Percentiles rank a stretch among this genome's conserved stretches.
Evolutionary conservation across 1,140 invertebrate genomes (phyloP).

Genomic region (Drosophila truncata): DNA sequence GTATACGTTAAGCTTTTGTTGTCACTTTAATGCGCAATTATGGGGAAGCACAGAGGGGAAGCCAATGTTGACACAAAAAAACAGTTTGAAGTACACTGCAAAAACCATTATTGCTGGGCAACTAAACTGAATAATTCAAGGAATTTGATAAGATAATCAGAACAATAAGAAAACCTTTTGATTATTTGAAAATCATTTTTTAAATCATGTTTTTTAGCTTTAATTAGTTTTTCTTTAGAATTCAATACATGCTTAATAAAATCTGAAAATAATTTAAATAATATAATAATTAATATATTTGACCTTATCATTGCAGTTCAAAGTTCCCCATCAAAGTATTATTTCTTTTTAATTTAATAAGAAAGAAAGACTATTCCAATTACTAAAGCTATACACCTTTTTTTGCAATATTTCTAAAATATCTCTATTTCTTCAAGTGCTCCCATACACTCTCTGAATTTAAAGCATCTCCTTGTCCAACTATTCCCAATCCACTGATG

Average conservation of each 20-base stretch:
- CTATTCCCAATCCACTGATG: slow-evolving; percentile 19
- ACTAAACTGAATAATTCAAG: not conserved
- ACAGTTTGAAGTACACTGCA: not conserved
- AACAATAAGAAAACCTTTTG: not conserved
- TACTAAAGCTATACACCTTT: not conserved
- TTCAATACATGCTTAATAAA: not conserved
- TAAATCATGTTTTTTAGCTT: not conserved
- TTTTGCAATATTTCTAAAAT: too few species aligned
- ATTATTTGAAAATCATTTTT: not conserved
- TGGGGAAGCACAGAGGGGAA: not conserved
- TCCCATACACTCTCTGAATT: not conserved
- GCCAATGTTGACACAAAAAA: slow-evolving; percentile 19
- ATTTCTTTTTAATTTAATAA: too few species aligned
- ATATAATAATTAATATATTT: too few species aligned
- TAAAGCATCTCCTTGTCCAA: slow-evolving; percentile 1
- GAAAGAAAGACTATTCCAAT: too few species aligned
- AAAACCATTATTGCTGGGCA: not conserved
- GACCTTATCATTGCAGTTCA: too few species aligned
- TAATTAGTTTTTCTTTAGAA: not conserved
- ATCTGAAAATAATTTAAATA: too few species aligned
- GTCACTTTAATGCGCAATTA: slow-evolving; percentile 46
- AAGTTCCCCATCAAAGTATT: too few species aligned
- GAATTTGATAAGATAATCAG: not conserved
- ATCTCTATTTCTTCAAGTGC: not conserved
- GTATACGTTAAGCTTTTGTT: slow-evolving; percentile 37